phyloP scores from a whole-genome alignment of 2,113 vertebrate genomes.

The Clarias magur region DNA sequence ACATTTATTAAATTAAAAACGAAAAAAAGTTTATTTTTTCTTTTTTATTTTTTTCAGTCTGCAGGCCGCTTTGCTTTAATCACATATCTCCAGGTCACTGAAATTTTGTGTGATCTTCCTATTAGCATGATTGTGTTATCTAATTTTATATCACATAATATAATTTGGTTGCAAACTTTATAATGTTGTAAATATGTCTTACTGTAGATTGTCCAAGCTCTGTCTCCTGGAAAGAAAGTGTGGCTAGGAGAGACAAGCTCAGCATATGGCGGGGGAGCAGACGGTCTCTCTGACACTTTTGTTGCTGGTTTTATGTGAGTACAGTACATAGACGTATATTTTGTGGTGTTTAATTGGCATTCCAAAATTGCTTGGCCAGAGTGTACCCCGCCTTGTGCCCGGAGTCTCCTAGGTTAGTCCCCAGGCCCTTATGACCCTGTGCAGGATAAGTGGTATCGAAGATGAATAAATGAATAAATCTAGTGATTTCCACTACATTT shows the following conservation, averaged over 20 bases:
- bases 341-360: too few relatives aligned
- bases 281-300: slow-evolving; percentile 84
- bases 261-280: slow-evolving; percentile 88
- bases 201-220: slow-evolving; percentile 71
- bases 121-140: not conserved
- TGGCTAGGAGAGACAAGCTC: slow-evolving; percentile 97
- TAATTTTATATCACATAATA: not conserved
- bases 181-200: slow-evolving; percentile 47
- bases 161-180: not conserved
- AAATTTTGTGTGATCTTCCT: not conserved
- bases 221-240: slow-evolving; percentile 77
- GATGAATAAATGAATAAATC: too few relatives aligned
- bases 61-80: not conserved
- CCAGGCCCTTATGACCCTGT: too few relatives aligned
- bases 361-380: too few relatives aligned
- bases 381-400: too few relatives aligned
- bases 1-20: too few relatives aligned
- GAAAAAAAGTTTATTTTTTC: not conserved
- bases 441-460: too few relatives aligned
- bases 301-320: slow-evolving; percentile 93
- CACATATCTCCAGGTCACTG: not conserved
- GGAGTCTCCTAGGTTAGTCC: too few relatives aligned
- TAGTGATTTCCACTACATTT: not conserved
- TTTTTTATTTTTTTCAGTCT: not conserved
- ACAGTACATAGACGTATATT: slow-evolving; percentile 44